phyloP scores from a whole-genome alignment of 2,888 invertebrate species.

The Tanytarsus gracilentus region DNA sequence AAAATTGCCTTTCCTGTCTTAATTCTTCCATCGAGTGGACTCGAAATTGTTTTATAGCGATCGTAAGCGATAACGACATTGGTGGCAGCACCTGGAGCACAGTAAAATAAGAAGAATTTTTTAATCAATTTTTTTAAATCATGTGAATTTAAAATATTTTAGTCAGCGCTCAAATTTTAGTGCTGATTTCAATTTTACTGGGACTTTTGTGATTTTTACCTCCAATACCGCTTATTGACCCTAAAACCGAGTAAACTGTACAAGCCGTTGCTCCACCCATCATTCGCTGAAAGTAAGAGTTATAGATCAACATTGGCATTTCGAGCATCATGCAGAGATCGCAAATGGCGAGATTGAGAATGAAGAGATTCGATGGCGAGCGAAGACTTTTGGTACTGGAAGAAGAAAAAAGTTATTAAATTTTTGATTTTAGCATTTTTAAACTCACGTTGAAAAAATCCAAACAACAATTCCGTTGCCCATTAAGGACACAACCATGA shows the following conservation, averaged over 20 bases:
- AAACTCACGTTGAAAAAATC: conserved; percentile 63
- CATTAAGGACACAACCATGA: conserved; percentile 51
- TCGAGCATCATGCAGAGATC: conserved; percentile 61
- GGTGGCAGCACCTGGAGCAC: conserved; percentile 54
- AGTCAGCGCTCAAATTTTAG: too few relatives aligned
- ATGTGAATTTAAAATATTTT: too few relatives aligned
- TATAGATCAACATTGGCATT: conserved; percentile 56
- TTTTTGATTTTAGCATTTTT: neutral
- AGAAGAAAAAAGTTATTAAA: conserved; percentile 13
- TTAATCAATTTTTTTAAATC: too few relatives aligned
- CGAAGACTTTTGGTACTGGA: conserved; percentile 56
- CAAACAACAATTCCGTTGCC: conserved; percentile 67
- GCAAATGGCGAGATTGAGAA: conserved; percentile 60
- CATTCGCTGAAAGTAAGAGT: conserved; percentile 51
- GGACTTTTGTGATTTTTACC: too few relatives aligned
- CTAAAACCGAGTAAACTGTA: conserved; percentile 54
- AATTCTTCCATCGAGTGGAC: conserved; percentile 60
- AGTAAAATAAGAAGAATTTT: too few relatives aligned
- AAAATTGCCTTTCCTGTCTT: conserved; percentile 54
- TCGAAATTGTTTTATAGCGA: conserved; percentile 60
- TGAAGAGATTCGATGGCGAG: conserved; percentile 61
- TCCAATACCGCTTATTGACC: conserved; percentile 59
- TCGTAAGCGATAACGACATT: conserved; percentile 65
- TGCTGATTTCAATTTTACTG: too few relatives aligned
- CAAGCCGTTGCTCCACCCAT: conserved; percentile 58